Base-by-base conservation (phyloP, 2,797 vertebrate species). In the Craterocephalus amniculus region DNA sequence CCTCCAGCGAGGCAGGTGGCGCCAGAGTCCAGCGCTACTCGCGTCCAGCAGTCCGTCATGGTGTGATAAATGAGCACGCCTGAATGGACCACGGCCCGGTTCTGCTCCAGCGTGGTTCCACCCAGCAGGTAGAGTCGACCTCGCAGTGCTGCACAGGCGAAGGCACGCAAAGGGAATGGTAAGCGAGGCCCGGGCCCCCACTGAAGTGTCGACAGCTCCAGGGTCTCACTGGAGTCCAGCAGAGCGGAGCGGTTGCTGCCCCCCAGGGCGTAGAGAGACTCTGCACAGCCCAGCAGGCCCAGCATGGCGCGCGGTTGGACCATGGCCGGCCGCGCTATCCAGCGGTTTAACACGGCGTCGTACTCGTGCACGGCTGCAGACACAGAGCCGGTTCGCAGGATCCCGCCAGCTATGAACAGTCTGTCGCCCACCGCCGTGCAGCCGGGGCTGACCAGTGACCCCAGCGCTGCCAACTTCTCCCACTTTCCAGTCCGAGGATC, bases 61-160 rank as follows among this genome's bases (percentile, higher is more conserved):
- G 94, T 93, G 80, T 96, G 92, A 78, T 95, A 96, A 78, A 96
- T 94, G 1, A 96, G 94, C 63, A 96, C 93, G 0, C 95, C 95
- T 0, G 93, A 91, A 63, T 95, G 94, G 35, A 95, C 93, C 63
- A 92, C 92, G 0, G 95, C 92, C 16, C 93, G 82, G 85, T 93
- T 94, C 81, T 94, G 93, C 55, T 94, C 90, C 0, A 94, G 85
- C 0, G 95, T 95, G 58, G 93, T 93, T 1, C 95, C 95, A 0
- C 95, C 95, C 9, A 96, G 88, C 29, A 96, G 83, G 83, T 96
- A 96, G 4, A 96, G 91, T 14, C 93, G 92, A 2, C 91, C 89
- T 0, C 93, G 93, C 1, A 96, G 62, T 0, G 90, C 86, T 0
- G 94, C 91, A 0, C 92, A 94, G 38, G 95, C 94, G 1, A 95